These are phyloP conservation scores for Platichthys flesus DNA, from an alignment of 2,113 vertebrate genomes.

Conservation along the genomic window DNA sequence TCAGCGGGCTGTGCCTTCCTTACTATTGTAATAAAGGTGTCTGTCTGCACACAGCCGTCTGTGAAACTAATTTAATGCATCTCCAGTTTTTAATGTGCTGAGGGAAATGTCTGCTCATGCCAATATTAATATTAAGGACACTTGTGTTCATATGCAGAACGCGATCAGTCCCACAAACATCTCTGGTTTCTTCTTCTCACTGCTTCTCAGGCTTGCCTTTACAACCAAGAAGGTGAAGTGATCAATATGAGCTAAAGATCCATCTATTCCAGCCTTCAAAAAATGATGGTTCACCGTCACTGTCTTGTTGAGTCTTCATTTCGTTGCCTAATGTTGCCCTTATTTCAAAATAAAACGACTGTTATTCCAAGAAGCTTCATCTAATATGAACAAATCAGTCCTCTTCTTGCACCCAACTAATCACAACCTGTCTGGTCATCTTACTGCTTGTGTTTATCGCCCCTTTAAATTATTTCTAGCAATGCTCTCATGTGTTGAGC, in stretches of 20 bases:
- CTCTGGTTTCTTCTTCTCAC: background rate
- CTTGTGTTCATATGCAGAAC: background rate
- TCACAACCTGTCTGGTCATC: background rate
- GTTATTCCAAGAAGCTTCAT: background rate
- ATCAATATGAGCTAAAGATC: background rate
- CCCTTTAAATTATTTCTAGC: too few species aligned
- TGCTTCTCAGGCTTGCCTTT: background rate
- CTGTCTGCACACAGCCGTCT: constrained; percentile 12
- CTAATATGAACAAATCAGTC: background rate
- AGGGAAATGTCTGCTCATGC: background rate
- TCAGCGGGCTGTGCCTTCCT: background rate
- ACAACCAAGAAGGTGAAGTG: background rate
- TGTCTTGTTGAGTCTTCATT: background rate
- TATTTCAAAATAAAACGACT: background rate
- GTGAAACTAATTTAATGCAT: constrained; percentile 24
- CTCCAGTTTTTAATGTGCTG: constrained; percentile 12
- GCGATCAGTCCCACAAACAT: background rate
- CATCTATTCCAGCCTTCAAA: background rate
- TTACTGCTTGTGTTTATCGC: too few species aligned
- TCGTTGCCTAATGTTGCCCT: background rate
- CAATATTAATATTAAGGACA: constrained; percentile 11
- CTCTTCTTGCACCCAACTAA: background rate
- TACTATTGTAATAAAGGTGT: background rate
- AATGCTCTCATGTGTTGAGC: background rate
- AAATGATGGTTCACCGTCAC: background rate